Conservation (phyloP, 2,113 vertebrate species). For the Macroglossus sobrinus region DNA sequence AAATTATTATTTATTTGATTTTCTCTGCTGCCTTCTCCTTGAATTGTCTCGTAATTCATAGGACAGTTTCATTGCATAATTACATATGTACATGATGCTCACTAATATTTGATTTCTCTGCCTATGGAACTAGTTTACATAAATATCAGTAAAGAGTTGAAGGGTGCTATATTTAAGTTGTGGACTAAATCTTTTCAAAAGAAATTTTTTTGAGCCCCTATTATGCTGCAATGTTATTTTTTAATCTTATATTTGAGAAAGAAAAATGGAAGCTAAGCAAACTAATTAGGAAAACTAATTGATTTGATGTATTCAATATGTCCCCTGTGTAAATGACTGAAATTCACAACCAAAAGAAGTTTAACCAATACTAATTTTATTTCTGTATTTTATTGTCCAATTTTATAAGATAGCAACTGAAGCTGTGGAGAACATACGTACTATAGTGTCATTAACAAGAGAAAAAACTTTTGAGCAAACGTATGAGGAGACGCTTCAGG, state of each 20-base stretch:
- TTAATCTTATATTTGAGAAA: neutral
- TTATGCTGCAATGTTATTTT: constrained; percentile 19
- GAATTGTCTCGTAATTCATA: constrained; percentile 28
- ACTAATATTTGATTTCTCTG: neutral
- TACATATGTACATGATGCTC: neutral
- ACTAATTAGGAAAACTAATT: neutral
- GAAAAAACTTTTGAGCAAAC: constrained; percentile 65
- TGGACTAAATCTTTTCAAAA: constrained; percentile 34
- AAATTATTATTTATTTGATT: constrained; percentile 45
- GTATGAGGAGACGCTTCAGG: constrained; percentile 65
- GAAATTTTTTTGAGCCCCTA: neutral
- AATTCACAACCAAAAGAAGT: neutral
- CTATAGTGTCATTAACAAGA: constrained; percentile 72
- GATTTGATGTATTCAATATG: neutral
- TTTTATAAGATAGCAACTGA: constrained; percentile 69
- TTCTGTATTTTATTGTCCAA: constrained; percentile 1
- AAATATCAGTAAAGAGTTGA: constrained; percentile 33
- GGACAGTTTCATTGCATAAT: neutral
- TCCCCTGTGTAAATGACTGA: neutral
- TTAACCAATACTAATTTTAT: constrained; percentile 24
- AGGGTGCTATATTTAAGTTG: neutral
- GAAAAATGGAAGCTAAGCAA: neutral
- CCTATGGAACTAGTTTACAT: neutral
- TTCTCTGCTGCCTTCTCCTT: constrained; percentile 32
- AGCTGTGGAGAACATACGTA: constrained; percentile 71